phyloP scores from a whole-genome alignment of 1,140 invertebrate species.

The Gonioctena quinquepunctata region DNA sequence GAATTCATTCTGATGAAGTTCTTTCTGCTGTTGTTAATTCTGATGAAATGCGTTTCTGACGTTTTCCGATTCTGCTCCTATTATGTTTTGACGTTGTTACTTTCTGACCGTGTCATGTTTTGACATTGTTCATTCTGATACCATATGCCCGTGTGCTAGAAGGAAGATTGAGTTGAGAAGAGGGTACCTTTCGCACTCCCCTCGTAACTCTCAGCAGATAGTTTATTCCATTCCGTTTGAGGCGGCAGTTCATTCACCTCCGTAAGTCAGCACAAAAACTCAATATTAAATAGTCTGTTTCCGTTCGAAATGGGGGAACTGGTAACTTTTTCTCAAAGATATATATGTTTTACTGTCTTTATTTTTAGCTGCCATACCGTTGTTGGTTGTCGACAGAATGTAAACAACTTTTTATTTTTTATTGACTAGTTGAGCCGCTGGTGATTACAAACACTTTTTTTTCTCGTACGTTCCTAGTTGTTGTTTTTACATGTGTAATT shows the following conservation, averaged over 20 bases:
- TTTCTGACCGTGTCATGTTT: no score
- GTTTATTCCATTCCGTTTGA: conserved; percentile 20
- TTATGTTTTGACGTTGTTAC: no score
- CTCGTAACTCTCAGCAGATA: conserved; percentile 2
- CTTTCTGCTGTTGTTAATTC: no score
- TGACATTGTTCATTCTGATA: no score
- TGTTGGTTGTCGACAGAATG: conserved; percentile 25
- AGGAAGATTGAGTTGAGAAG: no score
- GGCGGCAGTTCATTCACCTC: conserved; percentile 42
- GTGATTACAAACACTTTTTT: neutral
- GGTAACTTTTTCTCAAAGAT: conserved; percentile 35
- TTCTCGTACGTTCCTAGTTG: neutral
- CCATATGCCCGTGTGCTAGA: no score
- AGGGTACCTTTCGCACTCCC: no score
- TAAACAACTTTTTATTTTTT: conserved; percentile 29
- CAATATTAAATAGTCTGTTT: conserved; percentile 51
- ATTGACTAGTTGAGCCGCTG: neutral
- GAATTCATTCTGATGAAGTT: no score
- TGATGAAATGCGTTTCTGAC: no score
- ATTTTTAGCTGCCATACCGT: conserved; percentile 33
- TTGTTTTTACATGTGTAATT: neutral
- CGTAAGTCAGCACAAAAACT: conserved; percentile 43
- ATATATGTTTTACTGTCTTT: conserved; percentile 34
- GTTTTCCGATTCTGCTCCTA: no score
- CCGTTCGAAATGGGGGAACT: conserved; percentile 32